Percentiles rank a stretch among this genome's conserved stretches.
Conservation (phyloP, 2,113 vertebrate genomes). For the Kryptolebias marmoratus region DNA sequence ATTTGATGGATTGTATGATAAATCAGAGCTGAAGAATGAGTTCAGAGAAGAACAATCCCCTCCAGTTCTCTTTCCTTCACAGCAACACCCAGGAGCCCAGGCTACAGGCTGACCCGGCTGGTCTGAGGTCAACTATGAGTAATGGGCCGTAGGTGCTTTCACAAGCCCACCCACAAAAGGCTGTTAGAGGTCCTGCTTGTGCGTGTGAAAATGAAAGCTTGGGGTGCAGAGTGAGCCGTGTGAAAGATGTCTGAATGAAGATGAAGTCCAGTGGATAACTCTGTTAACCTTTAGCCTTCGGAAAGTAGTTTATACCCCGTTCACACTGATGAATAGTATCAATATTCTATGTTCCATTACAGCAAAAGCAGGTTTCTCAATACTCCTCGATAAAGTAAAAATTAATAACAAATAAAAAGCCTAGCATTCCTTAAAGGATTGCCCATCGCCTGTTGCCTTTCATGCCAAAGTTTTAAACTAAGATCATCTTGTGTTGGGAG, state of each 20-base stretch:
- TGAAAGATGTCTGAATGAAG: constrained; percentile 51
- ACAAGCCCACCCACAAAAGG: constrained; percentile 50
- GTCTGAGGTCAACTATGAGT: constrained; percentile 67
- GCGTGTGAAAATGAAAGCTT: constrained; percentile 32
- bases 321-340: constrained; percentile 2
- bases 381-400: too few species aligned
- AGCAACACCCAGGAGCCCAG: constrained; percentile 34
- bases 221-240: constrained; percentile 10
- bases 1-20: constrained; percentile 17
- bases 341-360: too few species aligned
- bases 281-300: constrained; percentile 65
- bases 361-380: too few species aligned
- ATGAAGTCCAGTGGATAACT: constrained; percentile 49
- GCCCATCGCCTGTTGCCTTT: too few species aligned
- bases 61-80: constrained; percentile 5
- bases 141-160: constrained; percentile 54
- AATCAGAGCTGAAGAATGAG: constrained; percentile 40
- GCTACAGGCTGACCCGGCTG: constrained; percentile 37
- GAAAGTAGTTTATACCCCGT: constrained; percentile 16
- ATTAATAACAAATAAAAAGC: too few species aligned
- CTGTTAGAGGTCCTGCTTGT: constrained; percentile 21
- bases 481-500: too few species aligned
- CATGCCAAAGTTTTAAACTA: too few species aligned
- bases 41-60: constrained; percentile 26
- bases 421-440: too few species aligned